Evolutionary conservation across 92 coral and sea anemone species (phyloP).

Genomic region (Galaxea fascicularis): DNA sequence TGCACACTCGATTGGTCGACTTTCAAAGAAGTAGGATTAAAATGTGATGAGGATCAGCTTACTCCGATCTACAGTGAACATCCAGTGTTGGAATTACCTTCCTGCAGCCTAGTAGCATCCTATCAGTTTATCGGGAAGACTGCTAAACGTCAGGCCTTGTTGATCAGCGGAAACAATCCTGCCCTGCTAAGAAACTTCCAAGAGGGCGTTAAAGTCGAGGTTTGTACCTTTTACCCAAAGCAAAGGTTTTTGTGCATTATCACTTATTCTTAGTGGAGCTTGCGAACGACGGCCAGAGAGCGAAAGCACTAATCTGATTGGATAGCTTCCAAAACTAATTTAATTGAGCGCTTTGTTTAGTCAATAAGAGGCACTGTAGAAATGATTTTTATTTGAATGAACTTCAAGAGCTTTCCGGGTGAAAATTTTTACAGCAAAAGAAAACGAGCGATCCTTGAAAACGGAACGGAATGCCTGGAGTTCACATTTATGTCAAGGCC

Average conservation of each 20-base stretch:
- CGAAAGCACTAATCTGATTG: too few species aligned
- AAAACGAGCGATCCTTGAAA: too few species aligned
- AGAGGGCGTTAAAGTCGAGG: conserved; percentile 26
- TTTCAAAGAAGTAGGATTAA: conserved; percentile 6
- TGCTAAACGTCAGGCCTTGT: neutral
- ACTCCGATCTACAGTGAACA: conserved; percentile 28
- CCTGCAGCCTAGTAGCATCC: conserved; percentile 35
- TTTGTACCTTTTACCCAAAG: neutral
- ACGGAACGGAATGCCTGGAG: too few species aligned
- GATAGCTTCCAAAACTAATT: too few species aligned
- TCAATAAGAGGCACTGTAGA: too few species aligned
- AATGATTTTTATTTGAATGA: too few species aligned
- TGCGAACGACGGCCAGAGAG: too few species aligned
- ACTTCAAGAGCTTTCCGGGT: too few species aligned
- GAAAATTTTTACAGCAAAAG: too few species aligned
- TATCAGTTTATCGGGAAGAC: conserved; percentile 32
- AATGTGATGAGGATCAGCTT: conserved; percentile 17
- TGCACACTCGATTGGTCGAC: conserved; percentile 8
- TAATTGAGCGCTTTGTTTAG: too few species aligned
- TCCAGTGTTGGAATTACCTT: conserved; percentile 30
- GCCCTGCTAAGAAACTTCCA: conserved; percentile 17
- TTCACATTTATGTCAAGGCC: too few species aligned
- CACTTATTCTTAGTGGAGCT: too few species aligned
- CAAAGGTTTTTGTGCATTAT: neutral
- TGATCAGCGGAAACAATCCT: conserved; percentile 33